A percentile compares a stretch with the other conserved stretches of the same genome.
phyloP scores from a whole-genome alignment of 2,797 vertebrate species.

The Eospalax fontanierii region DNA sequence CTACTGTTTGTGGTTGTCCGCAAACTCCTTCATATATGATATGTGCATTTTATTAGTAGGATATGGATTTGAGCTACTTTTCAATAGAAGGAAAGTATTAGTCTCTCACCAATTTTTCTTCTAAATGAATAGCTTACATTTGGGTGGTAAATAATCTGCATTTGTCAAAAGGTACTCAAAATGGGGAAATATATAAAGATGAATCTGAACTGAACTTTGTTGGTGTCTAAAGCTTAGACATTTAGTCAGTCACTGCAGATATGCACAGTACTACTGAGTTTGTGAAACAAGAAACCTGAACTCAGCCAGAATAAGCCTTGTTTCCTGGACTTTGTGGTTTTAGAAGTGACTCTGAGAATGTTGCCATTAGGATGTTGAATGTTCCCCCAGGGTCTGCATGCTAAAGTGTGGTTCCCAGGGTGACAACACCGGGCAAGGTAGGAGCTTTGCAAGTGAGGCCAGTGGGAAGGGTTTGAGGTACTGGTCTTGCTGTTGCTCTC shows the following conservation, averaged over 20 bases:
- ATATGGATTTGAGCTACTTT: background rate
- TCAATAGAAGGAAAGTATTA: background rate
- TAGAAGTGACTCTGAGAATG: background rate
- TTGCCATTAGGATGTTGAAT: background rate
- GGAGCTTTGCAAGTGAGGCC: background rate
- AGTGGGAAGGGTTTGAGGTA: background rate
- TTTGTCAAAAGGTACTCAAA: background rate
- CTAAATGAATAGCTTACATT: background rate
- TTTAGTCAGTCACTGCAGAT: background rate
- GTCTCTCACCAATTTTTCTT: background rate
- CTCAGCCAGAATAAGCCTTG: background rate
- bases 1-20: background rate
- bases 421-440: too few relatives aligned
- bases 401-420: background rate
- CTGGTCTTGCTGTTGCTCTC: background rate
- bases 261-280: background rate
- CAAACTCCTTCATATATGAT: background rate
- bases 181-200: background rate
- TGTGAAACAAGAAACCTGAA: background rate
- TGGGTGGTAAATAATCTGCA: constrained; percentile 10
- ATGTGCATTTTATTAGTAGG: background rate
- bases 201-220: background rate
- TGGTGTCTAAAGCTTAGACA: background rate
- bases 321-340: background rate
- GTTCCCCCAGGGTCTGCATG: background rate